Evolutionary conservation across 2,113 vertebrate species (phyloP).

Genomic region (Egretta garzetta): DNA sequence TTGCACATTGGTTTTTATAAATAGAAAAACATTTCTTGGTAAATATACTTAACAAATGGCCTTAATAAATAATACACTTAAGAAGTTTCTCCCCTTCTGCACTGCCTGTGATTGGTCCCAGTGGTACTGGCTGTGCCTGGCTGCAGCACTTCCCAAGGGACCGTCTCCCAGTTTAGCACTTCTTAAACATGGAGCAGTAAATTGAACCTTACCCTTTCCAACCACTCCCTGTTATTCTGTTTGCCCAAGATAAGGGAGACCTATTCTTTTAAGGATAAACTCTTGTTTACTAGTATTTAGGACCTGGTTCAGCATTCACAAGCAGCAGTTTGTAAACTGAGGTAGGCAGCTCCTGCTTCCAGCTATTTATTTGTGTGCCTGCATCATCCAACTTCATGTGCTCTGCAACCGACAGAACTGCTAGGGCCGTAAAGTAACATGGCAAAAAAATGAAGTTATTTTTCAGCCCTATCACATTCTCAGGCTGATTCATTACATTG

Average conservation of each 20-base stretch:
- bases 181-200: neutral
- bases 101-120: neutral
- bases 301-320: neutral
- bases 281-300: neutral
- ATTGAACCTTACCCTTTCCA: slow-evolving; percentile 34
- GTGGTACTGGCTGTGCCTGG: neutral
- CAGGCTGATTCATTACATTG: neutral
- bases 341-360: neutral
- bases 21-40: neutral
- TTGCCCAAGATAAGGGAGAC: slow-evolving; percentile 3
- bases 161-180: neutral
- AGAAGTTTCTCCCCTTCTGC: neutral
- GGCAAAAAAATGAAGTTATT: neutral
- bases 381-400: neutral
- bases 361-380: neutral
- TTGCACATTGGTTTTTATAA: neutral
- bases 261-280: neutral
- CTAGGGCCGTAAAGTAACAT: neutral
- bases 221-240: neutral
- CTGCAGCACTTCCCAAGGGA: neutral
- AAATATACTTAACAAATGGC: neutral
- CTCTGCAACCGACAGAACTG: neutral
- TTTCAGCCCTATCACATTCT: neutral
- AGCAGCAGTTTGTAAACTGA: neutral
- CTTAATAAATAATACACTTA: neutral